phyloP scores from a whole-genome alignment of 2,113 vertebrate genomes.

The Tachysurus vachellii region DNA sequence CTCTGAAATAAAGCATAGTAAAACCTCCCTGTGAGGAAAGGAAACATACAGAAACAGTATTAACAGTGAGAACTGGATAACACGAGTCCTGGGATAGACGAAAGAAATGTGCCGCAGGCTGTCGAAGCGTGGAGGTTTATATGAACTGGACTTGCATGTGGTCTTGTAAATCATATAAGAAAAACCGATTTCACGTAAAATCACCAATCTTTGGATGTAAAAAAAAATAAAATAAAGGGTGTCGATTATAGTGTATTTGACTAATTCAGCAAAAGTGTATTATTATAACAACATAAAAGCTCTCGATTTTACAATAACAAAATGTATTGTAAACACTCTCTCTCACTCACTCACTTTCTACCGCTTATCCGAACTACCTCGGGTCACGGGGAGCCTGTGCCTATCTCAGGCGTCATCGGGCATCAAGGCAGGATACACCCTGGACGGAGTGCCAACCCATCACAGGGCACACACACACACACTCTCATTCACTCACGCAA shows the following conservation, averaged over 20 bases:
- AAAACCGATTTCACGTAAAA: background rate
- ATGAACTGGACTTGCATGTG: background rate
- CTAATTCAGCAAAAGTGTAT: background rate
- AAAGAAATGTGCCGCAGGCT: background rate
- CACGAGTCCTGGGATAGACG: background rate
- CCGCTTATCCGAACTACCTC: too few relatives aligned
- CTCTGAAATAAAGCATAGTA: slow-evolving; percentile 33
- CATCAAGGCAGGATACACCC: too few relatives aligned
- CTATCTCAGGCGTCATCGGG: too few relatives aligned
- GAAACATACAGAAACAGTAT: slow-evolving; percentile 7
- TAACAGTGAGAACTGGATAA: slow-evolving; percentile 12
- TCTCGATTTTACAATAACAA: background rate
- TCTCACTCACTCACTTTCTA: too few relatives aligned
- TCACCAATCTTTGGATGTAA: background rate
- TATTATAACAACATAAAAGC: background rate
- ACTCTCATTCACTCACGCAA: too few relatives aligned
- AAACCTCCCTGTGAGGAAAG: slow-evolving; percentile 30
- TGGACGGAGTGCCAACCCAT: too few relatives aligned
- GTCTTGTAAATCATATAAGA: background rate
- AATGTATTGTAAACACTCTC: too few relatives aligned
- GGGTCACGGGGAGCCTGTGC: too few relatives aligned
- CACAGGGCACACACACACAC: too few relatives aligned
- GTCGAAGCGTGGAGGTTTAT: background rate
- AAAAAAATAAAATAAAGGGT: background rate
- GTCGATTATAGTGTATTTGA: background rate